Evolutionary conservation across 2,888 invertebrate genomes (phyloP).

Genomic region (Zygaena filipendulae): DNA sequence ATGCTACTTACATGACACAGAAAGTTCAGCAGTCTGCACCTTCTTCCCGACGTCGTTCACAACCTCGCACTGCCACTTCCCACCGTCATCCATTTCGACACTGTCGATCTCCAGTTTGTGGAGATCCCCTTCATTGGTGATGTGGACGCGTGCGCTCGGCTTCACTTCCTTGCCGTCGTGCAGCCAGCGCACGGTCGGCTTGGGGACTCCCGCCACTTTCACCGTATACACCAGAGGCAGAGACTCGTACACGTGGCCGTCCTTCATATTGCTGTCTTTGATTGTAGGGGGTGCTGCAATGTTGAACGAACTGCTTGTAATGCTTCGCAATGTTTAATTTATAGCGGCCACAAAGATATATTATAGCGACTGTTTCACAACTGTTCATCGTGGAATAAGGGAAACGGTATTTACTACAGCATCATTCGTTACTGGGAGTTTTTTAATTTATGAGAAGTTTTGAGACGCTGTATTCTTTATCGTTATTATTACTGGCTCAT

Average conservation of each 20-base stretch:
- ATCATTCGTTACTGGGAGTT: no score
- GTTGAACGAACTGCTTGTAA: no score
- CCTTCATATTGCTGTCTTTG: slow-evolving; percentile 77
- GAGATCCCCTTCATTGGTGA: slow-evolving; percentile 74
- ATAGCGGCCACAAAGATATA: no score
- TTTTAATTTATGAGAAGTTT: no score
- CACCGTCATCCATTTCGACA: slow-evolving; percentile 78
- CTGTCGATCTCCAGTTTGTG: slow-evolving; percentile 80
- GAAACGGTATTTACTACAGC: no score
- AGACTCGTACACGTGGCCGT: slow-evolving; percentile 81
- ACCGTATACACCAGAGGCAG: slow-evolving; percentile 84
- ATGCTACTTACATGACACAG: slow-evolving; percentile 76
- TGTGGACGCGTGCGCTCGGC: slow-evolving; percentile 70
- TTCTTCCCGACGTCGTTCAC: slow-evolving; percentile 87
- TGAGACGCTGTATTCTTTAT: no score
- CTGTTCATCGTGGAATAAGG: no score
- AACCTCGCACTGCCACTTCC: slow-evolving; percentile 83
- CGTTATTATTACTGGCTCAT: no score
- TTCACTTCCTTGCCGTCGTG: slow-evolving; percentile 80
- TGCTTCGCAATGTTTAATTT: no score
- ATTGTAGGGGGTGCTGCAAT: slow-evolving; percentile 77
- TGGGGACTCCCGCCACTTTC: slow-evolving; percentile 79
- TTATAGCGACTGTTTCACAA: no score
- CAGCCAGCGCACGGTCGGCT: slow-evolving; percentile 82
- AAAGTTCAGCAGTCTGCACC: slow-evolving; percentile 76